Base-by-base conservation (phyloP, 2,888 invertebrate species). In the Perithous albicinctus region DNA sequence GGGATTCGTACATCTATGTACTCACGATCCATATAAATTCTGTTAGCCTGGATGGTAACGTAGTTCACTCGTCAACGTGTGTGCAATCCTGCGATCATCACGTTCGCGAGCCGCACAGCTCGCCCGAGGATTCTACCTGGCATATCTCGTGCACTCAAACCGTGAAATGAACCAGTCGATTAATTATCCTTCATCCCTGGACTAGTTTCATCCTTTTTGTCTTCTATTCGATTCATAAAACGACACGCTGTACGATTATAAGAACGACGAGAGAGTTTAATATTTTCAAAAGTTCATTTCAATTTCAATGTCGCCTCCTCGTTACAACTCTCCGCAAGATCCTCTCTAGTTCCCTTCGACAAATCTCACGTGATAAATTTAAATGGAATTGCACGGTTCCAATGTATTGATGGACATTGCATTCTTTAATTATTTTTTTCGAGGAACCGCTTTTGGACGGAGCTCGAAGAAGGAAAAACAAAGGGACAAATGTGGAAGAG, bases 81-180 rank as follows among this genome's bases (percentile, higher is more conserved):
- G 64, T 41, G 64, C 70, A 78, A 78, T 78, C 75, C 72, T 72
- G 43, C 67, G 75, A 82, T 76, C 51, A 74, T 78, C 82, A 82
- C 82, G 75, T 82, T 75, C 66, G 64, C 56, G 48, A 38, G 38
- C 35, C 59, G 41, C 46, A 80, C 32, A 23, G 38, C 29, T 23
- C 67, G 20, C 15, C 6, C 56, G 56, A 32, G 46, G 43, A 56
- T 46, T 69, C 41, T 67, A 46, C 46, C 23, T 51, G 29, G 46
- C 7, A 66, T 54, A 43, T 67, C 32, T 77, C 54, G 43, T 38
- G 20, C 64, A 20, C n/a, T 5, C 1, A 29, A 56, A 56, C 56
- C 41, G 41, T 38, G 35, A 72, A 66, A 72, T 80, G 70, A 66
- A 78, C 75, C 51, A 38, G 26, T 43, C 48, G 70, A 82, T 82